Evolutionary conservation across 1,140 invertebrate genomes (phyloP), one percentile per base, ranked within the genome.

Genomic region (Eueides isabella): DNA sequence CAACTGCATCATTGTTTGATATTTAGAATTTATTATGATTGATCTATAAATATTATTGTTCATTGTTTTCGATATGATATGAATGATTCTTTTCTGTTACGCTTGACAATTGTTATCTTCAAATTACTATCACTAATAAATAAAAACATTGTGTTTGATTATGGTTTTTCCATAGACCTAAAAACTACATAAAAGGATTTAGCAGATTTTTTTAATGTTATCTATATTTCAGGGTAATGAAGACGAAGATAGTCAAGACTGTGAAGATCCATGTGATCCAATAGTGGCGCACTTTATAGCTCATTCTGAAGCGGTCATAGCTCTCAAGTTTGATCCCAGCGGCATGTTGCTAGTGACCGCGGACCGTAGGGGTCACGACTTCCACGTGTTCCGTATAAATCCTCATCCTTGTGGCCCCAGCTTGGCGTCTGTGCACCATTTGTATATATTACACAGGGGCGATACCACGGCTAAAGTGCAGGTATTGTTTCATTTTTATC

Each of bases 261-360:
- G 85, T 73, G 92, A 93, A 12, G 92, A 94, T 77, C 83, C 93
- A 73, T 92, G 89, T 74, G 96, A 97, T 80, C 95, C 96, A 1
- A 95, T 98, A 61, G 95, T 99, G 29, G 98, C 98, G 61, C 99
- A 99, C 91, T 99, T 99, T 94, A 94, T 97, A 71, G 98, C 98
- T 9, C 98, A 99, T 90, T 96, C 96, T 28, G 97, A 98, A 84
- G 97, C 98, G 0, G 96, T 99, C 67, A 97, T 98, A 14, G 97
- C 97, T 31, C 94, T 99, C 93, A 95, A 96, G 79, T 99, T 99
- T 93, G 98, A 99, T 89, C 95, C 96, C 5, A 98, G 97, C 71
- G 99, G 99, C 11, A 96, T 97, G 87, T 89, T 99, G 62, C 94
- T 99, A 28, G 94, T 99, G 67, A 99, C 98, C 1, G 97, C 98